Evolutionary conservation across 2,888 invertebrate species (phyloP), one percentile per base, ranked within the genome.

Genomic region (Drosophila vallismaia): DNA sequence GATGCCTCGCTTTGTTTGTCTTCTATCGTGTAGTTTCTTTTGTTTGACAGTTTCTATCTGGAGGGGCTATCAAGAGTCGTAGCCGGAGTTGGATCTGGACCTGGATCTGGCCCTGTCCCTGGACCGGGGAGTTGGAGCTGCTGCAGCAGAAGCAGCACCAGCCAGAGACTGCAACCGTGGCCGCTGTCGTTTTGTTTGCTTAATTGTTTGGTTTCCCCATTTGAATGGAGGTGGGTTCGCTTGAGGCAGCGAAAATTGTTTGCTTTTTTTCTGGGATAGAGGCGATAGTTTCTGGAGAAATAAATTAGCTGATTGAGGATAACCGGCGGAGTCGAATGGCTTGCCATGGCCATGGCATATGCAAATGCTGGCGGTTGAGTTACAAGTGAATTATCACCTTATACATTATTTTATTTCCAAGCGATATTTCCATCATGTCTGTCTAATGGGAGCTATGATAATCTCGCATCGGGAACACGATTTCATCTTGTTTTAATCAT

Each of bases 21-120:
- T 67, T 58, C 62, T 85, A 78, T 84, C 78, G 71, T 78, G 78
- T 76, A 55, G 79, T 78, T 74, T 76, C 76, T 78, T 83, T 83
- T 83, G 79, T 76, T 83, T 87, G 88, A 87, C 86, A 87, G 87
- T 73, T 80, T 80, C 58, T 72, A 74, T 79, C 72, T 78, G 62
- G 66, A 66, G 69, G 71, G 60, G 54, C 74, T 75, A 72, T 62
- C 60, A 56, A 38, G 42, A 53, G 26, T 53, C 48, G 55, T 56
- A 36, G 67, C 31, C 38, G 67, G 45, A 55, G 56, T 55, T 40
- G 40, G 29, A 53, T 28, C 55, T 24, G 54, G 62, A 63, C 14
- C 28, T 49, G 33, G 33, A 45, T 36, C 29, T 66, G 49, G 19
- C 52, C 48, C 38, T 14, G 48, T n/a, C n/a, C n/a, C n/a, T n/a